Base-by-base conservation (phyloP, 2,888 invertebrate genomes). In the Empis stercorea region DNA sequence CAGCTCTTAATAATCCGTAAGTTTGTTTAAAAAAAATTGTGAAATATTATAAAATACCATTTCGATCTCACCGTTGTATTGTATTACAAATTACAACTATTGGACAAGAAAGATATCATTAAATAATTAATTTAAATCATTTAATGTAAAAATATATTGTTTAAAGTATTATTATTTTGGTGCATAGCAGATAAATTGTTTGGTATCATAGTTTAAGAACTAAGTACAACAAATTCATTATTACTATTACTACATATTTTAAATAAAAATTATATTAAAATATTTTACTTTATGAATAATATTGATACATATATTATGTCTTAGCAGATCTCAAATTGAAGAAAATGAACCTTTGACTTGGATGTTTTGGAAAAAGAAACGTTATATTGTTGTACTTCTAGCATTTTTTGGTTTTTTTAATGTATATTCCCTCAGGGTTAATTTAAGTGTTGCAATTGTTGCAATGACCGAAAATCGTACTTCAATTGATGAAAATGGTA, bases 371-470 rank as follows among this genome's bases (percentile, higher is more conserved):
- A 75, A 74, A 48, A 79, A 80, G 56, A 73, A 85, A 57, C 72
- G 87, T 55, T 80, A 85, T 56, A 72, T 88, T 45, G 84, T 89
- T 15, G 84, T 83, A 0, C 60, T 83, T 9, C 65, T 88, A 56
- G 85, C 87, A 0, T 89, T 89, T 71, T 78, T 87, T 54, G 88
- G 88, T 6, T 87, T 88, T 68, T 86, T 87, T 72, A 85, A 86
- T 57, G 81, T 85, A 3, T 89, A 88, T 64, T 80, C 87, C 4
- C 69, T 89, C 49, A 73, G 89, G 37, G 91, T 91, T 6, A 93
- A 92, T 71, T 74, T 95, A 54, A 92, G 91, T 54, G 87, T 95
- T 14, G 93, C 91, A 4, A 87, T 95, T 55, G 91, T 95, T 39
- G 89, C 91, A 52, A 95, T 95, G 94, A 88, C 85, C 0, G 79